Evolutionary conservation across 2,113 vertebrate genomes (phyloP).

Genomic region (Apaloderma vittatum): DNA sequence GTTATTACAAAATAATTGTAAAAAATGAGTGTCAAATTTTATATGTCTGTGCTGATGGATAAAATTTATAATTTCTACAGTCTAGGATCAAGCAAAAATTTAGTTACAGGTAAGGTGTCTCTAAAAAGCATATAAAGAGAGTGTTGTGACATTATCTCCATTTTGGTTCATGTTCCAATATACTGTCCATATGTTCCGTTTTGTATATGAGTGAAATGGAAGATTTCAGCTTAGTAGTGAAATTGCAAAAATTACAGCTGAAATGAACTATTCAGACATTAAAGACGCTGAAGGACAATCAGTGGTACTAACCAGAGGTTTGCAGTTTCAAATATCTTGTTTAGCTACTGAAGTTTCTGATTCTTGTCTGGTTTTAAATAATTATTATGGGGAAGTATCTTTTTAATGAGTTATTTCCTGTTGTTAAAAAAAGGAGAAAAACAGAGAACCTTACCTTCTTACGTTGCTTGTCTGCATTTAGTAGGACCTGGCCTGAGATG

Average conservation of each 20-base stretch:
- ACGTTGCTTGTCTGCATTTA: constrained; percentile 46
- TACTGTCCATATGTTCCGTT: neutral
- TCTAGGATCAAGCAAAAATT: neutral
- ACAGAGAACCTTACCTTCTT: neutral
- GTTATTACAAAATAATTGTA: neutral
- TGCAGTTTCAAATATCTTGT: constrained; percentile 37
- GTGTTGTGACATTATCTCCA: neutral
- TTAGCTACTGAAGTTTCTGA: constrained; percentile 61
- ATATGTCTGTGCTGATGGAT: neutral
- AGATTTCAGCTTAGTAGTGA: neutral
- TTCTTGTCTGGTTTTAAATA: constrained; percentile 56
- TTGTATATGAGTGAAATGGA: neutral
- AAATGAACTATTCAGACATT: neutral
- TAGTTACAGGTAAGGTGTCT: neutral
- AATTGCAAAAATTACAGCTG: constrained; percentile 5
- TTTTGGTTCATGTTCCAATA: neutral
- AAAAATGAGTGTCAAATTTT: neutral
- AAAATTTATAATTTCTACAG: neutral
- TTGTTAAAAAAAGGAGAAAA: neutral
- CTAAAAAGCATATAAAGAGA: neutral
- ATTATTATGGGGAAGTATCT: constrained; percentile 60
- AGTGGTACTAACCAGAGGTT: neutral
- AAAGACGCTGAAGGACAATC: neutral
- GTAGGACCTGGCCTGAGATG: constrained; percentile 59
- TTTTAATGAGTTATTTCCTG: constrained; percentile 71